Conservation (phyloP, 1,140 invertebrate species). For the Papilio machaon region DNA sequence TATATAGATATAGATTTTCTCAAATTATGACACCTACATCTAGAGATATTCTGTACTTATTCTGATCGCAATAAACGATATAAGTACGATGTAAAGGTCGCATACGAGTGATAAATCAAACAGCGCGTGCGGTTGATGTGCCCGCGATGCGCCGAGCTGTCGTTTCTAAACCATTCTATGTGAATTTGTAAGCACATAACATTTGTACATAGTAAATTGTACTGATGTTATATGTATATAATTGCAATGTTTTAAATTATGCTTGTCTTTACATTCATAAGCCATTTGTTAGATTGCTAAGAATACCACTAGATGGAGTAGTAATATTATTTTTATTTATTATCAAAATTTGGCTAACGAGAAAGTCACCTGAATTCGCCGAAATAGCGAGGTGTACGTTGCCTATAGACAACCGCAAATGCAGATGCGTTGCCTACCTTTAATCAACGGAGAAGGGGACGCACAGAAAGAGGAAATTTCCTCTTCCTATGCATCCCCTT, state of each 20-base stretch:
- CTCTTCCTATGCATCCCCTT: no score
- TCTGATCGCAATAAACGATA: constrained; percentile 7
- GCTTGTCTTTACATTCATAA: no score
- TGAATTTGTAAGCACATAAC: constrained; percentile 1
- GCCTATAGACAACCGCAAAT: no score
- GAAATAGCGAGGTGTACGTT: no score
- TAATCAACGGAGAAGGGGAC: no score
- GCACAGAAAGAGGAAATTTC: no score
- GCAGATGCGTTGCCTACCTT: no score
- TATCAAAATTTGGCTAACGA: no score
- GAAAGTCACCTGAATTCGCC: no score
- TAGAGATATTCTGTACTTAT: background rate
- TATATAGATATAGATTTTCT: no score
- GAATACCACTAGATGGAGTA: background rate
- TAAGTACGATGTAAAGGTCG: background rate
- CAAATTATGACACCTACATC: background rate
- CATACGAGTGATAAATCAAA: constrained; percentile 16
- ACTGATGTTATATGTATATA: background rate
- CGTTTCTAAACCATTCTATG: constrained; percentile 6
- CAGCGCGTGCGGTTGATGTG: constrained; percentile 13
- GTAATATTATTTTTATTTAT: no score
- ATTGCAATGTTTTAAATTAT: background rate
- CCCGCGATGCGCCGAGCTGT: background rate
- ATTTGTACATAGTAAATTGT: background rate
- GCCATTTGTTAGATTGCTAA: background rate